Evolutionary conservation across 2,113 vertebrate species (phyloP).

Genomic region (Trichomycterus rosablanca): DNA sequence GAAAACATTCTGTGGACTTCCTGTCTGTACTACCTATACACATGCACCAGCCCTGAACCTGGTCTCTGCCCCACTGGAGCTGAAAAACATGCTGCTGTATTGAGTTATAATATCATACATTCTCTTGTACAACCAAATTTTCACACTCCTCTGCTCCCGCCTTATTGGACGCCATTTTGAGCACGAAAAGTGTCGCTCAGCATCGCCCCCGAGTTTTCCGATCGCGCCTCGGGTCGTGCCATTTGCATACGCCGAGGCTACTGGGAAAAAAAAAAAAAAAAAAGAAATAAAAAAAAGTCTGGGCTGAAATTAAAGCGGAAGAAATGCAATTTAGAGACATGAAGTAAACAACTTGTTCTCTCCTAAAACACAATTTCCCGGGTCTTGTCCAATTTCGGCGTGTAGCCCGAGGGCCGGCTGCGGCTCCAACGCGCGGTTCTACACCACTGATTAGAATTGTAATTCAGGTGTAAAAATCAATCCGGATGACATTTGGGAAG

Average conservation of each 20-base stretch:
- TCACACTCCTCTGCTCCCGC: constrained; percentile 73
- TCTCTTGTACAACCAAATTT: constrained; percentile 67
- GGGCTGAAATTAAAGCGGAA: constrained; percentile 78
- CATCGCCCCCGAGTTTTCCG: constrained; percentile 78
- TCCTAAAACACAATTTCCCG: constrained; percentile 75
- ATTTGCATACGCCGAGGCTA: constrained; percentile 70
- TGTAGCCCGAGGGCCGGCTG: constrained; percentile 68
- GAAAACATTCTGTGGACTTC: neutral
- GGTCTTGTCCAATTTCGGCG: constrained; percentile 76
- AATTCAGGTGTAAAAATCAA: constrained; percentile 74
- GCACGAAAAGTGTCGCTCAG: constrained; percentile 59
- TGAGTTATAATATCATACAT: constrained; percentile 76
- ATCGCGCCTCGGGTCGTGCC: constrained; percentile 74
- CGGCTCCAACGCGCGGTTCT: constrained; percentile 74
- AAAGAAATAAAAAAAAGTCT: constrained; percentile 51
- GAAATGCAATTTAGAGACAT: constrained; percentile 93
- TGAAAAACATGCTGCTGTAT: constrained; percentile 71
- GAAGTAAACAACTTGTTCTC: constrained; percentile 80
- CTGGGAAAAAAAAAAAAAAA: constrained; percentile 40
- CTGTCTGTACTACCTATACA: neutral
- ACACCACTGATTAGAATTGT: constrained; percentile 80
- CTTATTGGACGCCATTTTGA: constrained; percentile 55
- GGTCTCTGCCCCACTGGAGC: constrained; percentile 34
- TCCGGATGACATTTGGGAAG: constrained; percentile 77
- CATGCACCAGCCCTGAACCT: neutral